A percentile compares a stretch with the other conserved stretches of the same genome.
phyloP scores from a whole-genome alignment of 2,113 vertebrate genomes.

The Nanorana parkeri region DNA sequence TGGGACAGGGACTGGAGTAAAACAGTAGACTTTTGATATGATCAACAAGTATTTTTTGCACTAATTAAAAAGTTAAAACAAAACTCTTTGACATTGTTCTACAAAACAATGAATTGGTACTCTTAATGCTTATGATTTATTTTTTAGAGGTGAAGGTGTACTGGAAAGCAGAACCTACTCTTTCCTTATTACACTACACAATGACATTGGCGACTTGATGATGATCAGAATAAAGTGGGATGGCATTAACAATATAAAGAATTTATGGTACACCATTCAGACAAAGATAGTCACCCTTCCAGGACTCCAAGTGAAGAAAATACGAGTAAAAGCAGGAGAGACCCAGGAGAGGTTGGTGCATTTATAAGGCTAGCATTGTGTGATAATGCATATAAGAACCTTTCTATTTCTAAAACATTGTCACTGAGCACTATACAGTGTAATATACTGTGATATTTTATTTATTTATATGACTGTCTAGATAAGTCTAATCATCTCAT shows the following conservation, averaged over 20 bases:
- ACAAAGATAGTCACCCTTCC: conserved; percentile 75
- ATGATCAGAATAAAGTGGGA: conserved; percentile 86
- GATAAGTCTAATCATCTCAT: too few relatives aligned
- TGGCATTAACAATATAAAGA: conserved; percentile 78
- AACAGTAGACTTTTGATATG: too few relatives aligned
- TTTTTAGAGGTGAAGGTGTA: conserved; percentile 76
- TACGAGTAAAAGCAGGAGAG: conserved; percentile 88
- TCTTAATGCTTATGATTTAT: not conserved
- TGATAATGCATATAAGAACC: too few relatives aligned
- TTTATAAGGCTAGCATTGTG: not conserved
- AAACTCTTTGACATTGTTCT: too few relatives aligned
- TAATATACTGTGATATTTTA: too few relatives aligned
- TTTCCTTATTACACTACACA: conserved; percentile 87
- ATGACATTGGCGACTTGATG: conserved; percentile 86
- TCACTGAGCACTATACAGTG: too few relatives aligned
- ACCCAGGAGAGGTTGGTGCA: conserved; percentile 85
- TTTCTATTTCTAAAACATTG: too few relatives aligned
- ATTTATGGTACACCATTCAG: conserved; percentile 84
- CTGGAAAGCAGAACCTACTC: conserved; percentile 83
- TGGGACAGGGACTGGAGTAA: too few relatives aligned
- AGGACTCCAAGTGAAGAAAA: conserved; percentile 76
- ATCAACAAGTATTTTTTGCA: too few relatives aligned
- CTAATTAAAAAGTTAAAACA: too few relatives aligned
- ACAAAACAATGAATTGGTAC: not conserved
- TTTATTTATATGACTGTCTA: too few relatives aligned